Evolutionary conservation across 2,113 vertebrate species (phyloP).

Genomic region (Paradisaea rubra): DNA sequence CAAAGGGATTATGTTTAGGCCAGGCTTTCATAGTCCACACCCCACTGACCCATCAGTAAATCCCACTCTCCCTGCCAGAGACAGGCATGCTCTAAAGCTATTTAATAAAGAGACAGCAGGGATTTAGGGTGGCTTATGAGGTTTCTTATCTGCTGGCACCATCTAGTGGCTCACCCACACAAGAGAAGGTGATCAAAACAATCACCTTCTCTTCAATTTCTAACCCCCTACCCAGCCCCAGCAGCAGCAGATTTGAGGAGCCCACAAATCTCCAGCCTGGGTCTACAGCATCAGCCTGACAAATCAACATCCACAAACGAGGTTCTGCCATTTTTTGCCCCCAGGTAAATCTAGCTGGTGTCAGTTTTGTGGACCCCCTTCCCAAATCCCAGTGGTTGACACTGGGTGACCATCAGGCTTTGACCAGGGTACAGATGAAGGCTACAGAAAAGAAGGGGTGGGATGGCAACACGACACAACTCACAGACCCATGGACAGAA

Average conservation of each 20-base stretch:
- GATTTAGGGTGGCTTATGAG: neutral
- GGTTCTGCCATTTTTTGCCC: neutral
- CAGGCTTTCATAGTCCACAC: neutral
- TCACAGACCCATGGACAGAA: neutral
- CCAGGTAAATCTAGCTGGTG: neutral
- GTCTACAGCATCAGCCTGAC: neutral
- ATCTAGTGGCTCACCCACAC: neutral
- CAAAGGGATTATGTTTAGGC: neutral
- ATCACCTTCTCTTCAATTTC: neutral
- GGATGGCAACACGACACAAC: neutral
- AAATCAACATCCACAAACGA: neutral
- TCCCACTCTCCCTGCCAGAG: neutral
- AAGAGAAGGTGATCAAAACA: neutral
- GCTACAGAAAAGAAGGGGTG: neutral
- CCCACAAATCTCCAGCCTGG: neutral
- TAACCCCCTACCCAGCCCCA: neutral
- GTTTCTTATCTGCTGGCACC: conserved; percentile 23
- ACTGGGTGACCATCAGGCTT: neutral
- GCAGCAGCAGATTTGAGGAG: neutral
- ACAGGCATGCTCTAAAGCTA: neutral
- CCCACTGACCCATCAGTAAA: neutral
- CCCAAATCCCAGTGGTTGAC: neutral
- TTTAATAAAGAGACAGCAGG: neutral
- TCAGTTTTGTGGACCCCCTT: neutral
- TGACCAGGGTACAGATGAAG: neutral